These are phyloP conservation scores for Meloidogyne hapla DNA, from an alignment of 1,140 invertebrate genomes.

Conservation along the genomic window DNA sequence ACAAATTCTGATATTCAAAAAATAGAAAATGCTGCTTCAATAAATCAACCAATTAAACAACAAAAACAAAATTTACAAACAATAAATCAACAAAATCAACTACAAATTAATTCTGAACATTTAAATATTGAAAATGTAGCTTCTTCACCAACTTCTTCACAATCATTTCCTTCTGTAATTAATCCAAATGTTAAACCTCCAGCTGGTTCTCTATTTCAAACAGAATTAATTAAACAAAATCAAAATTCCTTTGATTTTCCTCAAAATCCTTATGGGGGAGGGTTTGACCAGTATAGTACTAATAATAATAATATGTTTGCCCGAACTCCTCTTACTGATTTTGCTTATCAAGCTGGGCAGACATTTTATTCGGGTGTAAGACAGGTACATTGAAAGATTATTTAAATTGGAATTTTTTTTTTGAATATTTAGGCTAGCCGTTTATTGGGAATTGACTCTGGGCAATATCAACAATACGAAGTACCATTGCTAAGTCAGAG, in stretches of 20 bases:
- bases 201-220: background rate
- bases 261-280: background rate
- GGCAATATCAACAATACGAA: slow-evolving; percentile 35
- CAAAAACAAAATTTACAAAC: background rate
- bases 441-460: slow-evolving; percentile 31
- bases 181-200: background rate
- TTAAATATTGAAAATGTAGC: background rate
- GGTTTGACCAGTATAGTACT: background rate
- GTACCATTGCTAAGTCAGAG: slow-evolving; percentile 27
- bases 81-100: background rate
- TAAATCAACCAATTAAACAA: background rate
- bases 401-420: background rate
- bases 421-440: slow-evolving; percentile 22
- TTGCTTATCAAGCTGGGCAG: slow-evolving; percentile 34
- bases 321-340: slow-evolving; percentile 17
- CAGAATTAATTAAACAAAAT: background rate
- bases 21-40: background rate
- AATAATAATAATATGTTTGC: slow-evolving; percentile 4
- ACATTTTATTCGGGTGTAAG: slow-evolving; percentile 31
- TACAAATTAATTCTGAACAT: background rate
- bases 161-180: background rate
- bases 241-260: background rate
- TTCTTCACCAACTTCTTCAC: no score
- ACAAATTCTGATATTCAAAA: slow-evolving; percentile 18
- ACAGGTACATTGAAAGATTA: background rate